phyloP scores from a whole-genome alignment of 1,140 invertebrate species.

The Caerostris extrusa region DNA sequence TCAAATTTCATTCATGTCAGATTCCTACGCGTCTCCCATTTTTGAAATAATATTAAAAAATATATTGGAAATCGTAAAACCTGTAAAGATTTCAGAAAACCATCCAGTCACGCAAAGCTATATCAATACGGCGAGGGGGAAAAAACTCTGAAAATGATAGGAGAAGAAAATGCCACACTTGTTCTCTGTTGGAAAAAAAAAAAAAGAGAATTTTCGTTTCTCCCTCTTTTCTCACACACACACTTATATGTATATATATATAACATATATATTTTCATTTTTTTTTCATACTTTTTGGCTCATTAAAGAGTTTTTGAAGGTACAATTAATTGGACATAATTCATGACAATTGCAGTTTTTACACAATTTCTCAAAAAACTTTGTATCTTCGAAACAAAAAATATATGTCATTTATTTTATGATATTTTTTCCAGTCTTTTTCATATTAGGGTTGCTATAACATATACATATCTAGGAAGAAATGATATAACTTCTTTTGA shows the following conservation, averaged over 20 bases:
- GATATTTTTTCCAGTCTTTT: too few relatives aligned
- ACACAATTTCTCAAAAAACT: not conserved
- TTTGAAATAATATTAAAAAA: too few relatives aligned
- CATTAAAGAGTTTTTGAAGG: not conserved
- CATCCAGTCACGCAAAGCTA: not conserved
- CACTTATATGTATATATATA: too few relatives aligned
- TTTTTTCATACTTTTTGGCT: not conserved
- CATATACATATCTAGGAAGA: too few relatives aligned
- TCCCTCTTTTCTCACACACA: too few relatives aligned
- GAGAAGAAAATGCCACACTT: not conserved
- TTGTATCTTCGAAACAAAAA: too few relatives aligned
- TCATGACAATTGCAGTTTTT: not conserved
- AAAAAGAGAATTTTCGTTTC: not conserved
- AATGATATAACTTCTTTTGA: too few relatives aligned
- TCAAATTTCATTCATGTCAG: too few relatives aligned
- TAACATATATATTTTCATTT: too few relatives aligned
- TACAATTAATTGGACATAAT: not conserved
- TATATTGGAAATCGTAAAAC: not conserved
- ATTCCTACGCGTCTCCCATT: too few relatives aligned
- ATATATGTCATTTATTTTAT: too few relatives aligned
- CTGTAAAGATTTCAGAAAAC: not conserved
- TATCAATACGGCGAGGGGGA: not conserved
- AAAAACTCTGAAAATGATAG: not conserved
- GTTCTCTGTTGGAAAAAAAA: not conserved
- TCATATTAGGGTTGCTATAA: too few relatives aligned